phyloP scores from a whole-genome alignment of 2,113 vertebrate species.

The Morone chrysops region DNA sequence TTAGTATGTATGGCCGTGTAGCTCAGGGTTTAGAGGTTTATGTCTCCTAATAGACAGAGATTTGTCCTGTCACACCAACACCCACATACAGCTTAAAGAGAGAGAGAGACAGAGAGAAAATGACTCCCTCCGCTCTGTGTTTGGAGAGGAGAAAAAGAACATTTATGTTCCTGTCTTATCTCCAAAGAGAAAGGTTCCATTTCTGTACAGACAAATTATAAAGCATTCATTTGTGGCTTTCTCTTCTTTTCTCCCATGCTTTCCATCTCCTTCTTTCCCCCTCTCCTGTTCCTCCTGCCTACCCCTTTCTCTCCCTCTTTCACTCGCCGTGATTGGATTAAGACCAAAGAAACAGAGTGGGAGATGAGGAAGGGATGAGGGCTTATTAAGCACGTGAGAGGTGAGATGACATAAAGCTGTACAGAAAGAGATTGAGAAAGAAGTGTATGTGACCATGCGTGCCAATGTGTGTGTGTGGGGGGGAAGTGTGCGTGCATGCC shows the following conservation, averaged over 20 bases:
- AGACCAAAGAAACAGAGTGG: conserved; percentile 71
- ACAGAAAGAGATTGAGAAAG: conserved; percentile 52
- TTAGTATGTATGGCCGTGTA: conserved; percentile 79
- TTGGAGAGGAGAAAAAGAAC: conserved; percentile 51
- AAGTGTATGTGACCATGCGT: conserved; percentile 28
- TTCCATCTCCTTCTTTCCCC: conserved; percentile 29
- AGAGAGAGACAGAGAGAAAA: conserved; percentile 50
- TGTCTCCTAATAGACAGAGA: conserved; percentile 83
- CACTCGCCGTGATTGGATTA: conserved; percentile 73
- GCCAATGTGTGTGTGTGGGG: neutral
- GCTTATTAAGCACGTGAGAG: conserved; percentile 74
- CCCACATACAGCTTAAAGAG: conserved; percentile 73
- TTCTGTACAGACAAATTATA: conserved; percentile 66
- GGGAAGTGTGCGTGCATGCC: neutral
- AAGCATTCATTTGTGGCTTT: conserved; percentile 71
- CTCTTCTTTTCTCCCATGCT: conserved; percentile 59
- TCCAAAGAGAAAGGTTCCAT: conserved; percentile 71
- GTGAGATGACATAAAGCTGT: conserved; percentile 76
- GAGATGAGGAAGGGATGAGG: conserved; percentile 71
- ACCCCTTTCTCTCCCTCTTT: conserved; percentile 39
- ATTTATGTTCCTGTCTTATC: conserved; percentile 69
- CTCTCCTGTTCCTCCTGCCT: conserved; percentile 22
- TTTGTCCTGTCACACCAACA: conserved; percentile 81
- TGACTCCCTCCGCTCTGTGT: conserved; percentile 46
- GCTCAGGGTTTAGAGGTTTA: conserved; percentile 80